Evolutionary conservation across 2,888 invertebrate species (phyloP), one percentile per base, ranked within the genome.

Genomic region (Drosophila robusta): DNA sequence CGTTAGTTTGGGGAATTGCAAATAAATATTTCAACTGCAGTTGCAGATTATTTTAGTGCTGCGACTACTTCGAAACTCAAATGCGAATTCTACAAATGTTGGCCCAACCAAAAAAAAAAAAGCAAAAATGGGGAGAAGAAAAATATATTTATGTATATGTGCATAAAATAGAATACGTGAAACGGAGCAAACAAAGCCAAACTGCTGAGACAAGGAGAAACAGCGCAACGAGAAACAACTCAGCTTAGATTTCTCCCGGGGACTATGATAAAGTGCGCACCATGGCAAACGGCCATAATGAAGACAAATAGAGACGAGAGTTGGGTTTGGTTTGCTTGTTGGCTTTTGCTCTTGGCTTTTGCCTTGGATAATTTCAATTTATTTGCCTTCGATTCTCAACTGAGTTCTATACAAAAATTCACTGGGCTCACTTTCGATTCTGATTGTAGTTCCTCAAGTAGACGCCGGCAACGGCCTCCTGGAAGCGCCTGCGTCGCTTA

Each of bases 21-120:
- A 89, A 89, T 89, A 89, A 86, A 89, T 89, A 87, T 89, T 89
- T 87, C 86, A 89, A 80, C 84, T 89, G 84, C 79, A 89, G 87
- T 87, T 87, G 84, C 86, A 84, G 87, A 89, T 84, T 86, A 87
- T 89, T 86, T 84, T 76, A 78, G 71, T 69, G 57, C 64, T 56
- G 52, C 52, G 70, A 73, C 74, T 69, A 67, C 73, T 64, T 51
- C 44, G 22, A 64, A 69, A 80, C 66, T 74, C 41, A 34, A 42
- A 54, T 66, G 51, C 36, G 45, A 68, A 47, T 60, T 34, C 57
- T 49, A 51, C 45, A 50, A 67, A 74, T 64, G 69, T 74, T 68
- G 68, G 49, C 16, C 47, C 68, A 66, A 60, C 58, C 52, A 57
- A 61, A 67, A 18, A 16, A 36, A 38, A 58, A 52, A 36, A 39